Evolutionary conservation across 2,797 vertebrate genomes (phyloP).

Genomic region (Smutsia gigantea): DNA sequence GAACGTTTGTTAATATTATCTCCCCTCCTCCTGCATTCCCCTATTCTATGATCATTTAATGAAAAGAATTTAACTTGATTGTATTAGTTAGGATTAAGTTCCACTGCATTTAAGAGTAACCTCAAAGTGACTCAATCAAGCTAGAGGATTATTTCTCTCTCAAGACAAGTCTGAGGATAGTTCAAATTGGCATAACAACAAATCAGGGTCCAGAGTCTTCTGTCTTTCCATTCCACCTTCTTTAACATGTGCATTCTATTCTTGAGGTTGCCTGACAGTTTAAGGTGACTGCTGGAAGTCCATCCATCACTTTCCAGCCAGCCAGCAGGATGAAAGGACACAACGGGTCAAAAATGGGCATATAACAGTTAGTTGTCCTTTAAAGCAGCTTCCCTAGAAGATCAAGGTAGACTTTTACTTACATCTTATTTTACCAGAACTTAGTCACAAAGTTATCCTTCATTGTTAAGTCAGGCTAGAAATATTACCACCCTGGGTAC

Average conservation of each 20-base stretch:
- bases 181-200: neutral
- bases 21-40: rapidly evolving
- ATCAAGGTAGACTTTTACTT: neutral
- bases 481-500: neutral
- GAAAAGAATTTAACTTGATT: neutral
- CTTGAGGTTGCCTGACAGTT: neutral
- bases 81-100: neutral
- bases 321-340: neutral
- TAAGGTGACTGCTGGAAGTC: neutral
- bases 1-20: neutral
- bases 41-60: neutral
- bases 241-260: neutral
- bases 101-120: neutral
- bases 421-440: neutral
- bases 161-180: neutral
- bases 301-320: neutral
- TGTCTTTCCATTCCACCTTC: neutral
- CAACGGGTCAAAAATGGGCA: neutral
- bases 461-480: neutral
- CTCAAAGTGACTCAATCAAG: neutral
- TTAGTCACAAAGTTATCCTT: neutral
- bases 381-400: neutral
- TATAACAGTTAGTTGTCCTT: neutral
- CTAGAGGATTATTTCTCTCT: neutral
- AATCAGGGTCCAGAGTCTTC: neutral